These are phyloP conservation scores for Congeria kusceri DNA, from an alignment of 2,888 invertebrate species.

Conservation along the genomic window DNA sequence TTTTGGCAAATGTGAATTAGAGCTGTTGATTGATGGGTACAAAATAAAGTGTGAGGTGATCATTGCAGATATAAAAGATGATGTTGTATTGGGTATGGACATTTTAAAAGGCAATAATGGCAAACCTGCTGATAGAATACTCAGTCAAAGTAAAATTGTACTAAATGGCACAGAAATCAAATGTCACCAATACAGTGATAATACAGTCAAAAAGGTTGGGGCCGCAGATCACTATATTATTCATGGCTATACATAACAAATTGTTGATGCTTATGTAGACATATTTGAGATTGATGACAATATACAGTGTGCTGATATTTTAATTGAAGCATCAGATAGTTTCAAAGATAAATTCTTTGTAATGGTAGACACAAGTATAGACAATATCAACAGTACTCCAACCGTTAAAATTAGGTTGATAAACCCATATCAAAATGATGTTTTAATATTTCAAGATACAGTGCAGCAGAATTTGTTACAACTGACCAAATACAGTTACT, in stretches of 20 bases:
- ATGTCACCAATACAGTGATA: constrained; percentile 5
- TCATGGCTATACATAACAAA: too few relatives aligned
- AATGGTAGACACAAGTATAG: constrained; percentile 44
- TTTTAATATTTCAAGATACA: constrained; percentile 38
- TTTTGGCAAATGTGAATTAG: too few relatives aligned
- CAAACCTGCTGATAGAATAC: too few relatives aligned
- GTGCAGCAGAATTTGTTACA: constrained; percentile 31
- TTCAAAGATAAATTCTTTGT: constrained; percentile 44
- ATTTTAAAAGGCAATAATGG: too few relatives aligned
- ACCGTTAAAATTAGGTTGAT: constrained; percentile 31
- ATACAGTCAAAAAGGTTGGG: constrained; percentile 1
- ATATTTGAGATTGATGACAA: constrained; percentile 29
- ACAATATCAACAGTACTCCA: constrained; percentile 30
- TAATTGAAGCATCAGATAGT: constrained; percentile 42
- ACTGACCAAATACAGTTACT: not conserved
- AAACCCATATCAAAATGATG: constrained; percentile 32
- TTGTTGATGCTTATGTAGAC: too few relatives aligned
- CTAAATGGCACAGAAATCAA: constrained; percentile 24
- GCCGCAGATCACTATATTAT: too few relatives aligned
- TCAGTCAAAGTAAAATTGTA: constrained; percentile 29
- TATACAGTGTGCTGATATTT: too few relatives aligned
- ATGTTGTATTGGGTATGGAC: too few relatives aligned
- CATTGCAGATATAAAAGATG: too few relatives aligned
- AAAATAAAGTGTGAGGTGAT: too few relatives aligned
- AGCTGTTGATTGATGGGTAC: too few relatives aligned